These are phyloP conservation scores for Gandaritis pyraliata DNA, from an alignment of 2,888 invertebrate species.

Conservation along the genomic window DNA sequence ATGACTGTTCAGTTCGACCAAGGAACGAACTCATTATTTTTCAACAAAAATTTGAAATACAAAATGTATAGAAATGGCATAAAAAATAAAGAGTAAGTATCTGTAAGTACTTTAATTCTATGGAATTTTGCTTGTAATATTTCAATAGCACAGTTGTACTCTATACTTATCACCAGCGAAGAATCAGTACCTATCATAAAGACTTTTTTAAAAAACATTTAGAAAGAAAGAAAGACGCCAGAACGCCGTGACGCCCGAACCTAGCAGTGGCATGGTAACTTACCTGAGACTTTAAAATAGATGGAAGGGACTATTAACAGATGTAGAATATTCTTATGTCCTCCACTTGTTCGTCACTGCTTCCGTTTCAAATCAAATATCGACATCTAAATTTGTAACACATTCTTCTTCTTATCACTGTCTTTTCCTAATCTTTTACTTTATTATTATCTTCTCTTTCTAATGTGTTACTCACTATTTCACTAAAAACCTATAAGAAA, in stretches of 20 bases:
- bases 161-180: too few relatives aligned
- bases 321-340: slow-evolving; percentile 32
- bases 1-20: slow-evolving; percentile 36
- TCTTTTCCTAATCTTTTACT: neutral
- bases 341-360: slow-evolving; percentile 28
- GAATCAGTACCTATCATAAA: too few relatives aligned
- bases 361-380: slow-evolving; percentile 33
- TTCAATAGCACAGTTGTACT: too few relatives aligned
- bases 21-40: neutral
- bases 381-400: slow-evolving; percentile 28
- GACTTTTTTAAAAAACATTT: too few relatives aligned
- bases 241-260: too few relatives aligned
- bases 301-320: slow-evolving; percentile 11
- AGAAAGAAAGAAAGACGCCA: too few relatives aligned
- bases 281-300: slow-evolving; percentile 11
- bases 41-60: neutral
- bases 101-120: too few relatives aligned
- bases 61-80: neutral
- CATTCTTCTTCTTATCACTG: slow-evolving; percentile 21
- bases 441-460: neutral
- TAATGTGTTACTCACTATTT: too few relatives aligned
- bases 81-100: too few relatives aligned
- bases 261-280: too few relatives aligned
- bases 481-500: too few relatives aligned
- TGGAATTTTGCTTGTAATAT: too few relatives aligned